phyloP scores from a whole-genome alignment of 2,888 invertebrate species.

The Linnaemya vulpina region DNA sequence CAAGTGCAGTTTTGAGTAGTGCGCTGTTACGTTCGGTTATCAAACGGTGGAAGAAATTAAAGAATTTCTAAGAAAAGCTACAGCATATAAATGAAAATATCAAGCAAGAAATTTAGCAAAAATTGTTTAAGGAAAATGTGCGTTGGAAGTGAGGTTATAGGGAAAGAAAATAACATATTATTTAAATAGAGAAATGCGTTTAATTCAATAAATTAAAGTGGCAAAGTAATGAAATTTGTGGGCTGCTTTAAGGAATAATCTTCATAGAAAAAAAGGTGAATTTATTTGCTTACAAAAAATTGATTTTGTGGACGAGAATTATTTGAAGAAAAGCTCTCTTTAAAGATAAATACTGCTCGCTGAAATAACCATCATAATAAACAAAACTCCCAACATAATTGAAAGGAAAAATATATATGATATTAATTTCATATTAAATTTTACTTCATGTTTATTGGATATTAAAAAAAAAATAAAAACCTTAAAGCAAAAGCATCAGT shows the following conservation, averaged over 20 bases:
- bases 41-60: conserved; percentile 58
- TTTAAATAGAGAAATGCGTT: not conserved
- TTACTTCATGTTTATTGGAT: not conserved
- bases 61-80: conserved; percentile 35
- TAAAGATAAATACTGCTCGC: not conserved
- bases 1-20: conserved; percentile 80
- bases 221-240: not conserved
- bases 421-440: not conserved
- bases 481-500: not conserved
- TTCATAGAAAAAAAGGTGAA: conserved; percentile 27
- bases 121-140: conserved; percentile 17
- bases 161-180: not conserved
- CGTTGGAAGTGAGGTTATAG: conserved; percentile 14
- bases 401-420: too few species aligned
- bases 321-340: conserved; percentile 13
- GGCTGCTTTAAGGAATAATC: conserved; percentile 5
- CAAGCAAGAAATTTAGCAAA: conserved; percentile 13
- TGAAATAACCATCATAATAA: not conserved
- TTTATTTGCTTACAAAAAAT: not conserved
- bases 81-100: conserved; percentile 30
- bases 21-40: conserved; percentile 78
- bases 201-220: not conserved
- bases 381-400: conserved; percentile 2
- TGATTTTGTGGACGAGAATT: not conserved
- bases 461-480: not conserved